phyloP scores from a whole-genome alignment of 2,888 invertebrate species.

The Neria commutata region DNA sequence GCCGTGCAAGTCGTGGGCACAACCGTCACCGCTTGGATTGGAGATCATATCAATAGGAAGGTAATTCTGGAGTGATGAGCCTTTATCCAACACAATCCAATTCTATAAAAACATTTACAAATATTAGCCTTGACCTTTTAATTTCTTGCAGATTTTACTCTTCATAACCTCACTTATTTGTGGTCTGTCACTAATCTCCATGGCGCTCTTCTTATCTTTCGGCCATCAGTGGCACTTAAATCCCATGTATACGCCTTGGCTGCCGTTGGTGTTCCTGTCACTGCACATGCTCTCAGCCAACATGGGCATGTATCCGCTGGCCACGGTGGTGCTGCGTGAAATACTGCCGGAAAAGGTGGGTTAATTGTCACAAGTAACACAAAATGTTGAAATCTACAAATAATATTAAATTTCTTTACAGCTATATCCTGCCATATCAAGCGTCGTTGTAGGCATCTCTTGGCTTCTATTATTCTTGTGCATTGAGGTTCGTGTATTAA shows the following conservation, averaged over 20 bases:
- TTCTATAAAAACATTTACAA: not conserved
- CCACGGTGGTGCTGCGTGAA: constrained; percentile 49
- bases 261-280: constrained; percentile 42
- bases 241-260: constrained; percentile 29
- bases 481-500: constrained; percentile 37
- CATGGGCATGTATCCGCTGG: constrained; percentile 50
- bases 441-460: constrained; percentile 36
- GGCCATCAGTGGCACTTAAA: constrained; percentile 29
- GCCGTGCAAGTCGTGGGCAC: constrained; percentile 45
- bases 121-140: not conserved
- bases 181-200: constrained; percentile 35
- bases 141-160: constrained; percentile 40
- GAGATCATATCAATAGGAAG: constrained; percentile 44
- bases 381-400: constrained; percentile 9
- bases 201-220: constrained; percentile 37
- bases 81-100: not conserved
- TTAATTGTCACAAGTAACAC: not conserved
- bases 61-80: constrained; percentile 37
- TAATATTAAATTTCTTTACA: constrained; percentile 20
- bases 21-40: constrained; percentile 37
- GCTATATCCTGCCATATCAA: constrained; percentile 40
- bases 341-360: constrained; percentile 49
- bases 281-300: constrained; percentile 44
- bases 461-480: constrained; percentile 46
- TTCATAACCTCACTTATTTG: constrained; percentile 43